These are phyloP conservation scores for Alca torda DNA, from an alignment of 2,797 vertebrate species.

Conservation along the genomic window DNA sequence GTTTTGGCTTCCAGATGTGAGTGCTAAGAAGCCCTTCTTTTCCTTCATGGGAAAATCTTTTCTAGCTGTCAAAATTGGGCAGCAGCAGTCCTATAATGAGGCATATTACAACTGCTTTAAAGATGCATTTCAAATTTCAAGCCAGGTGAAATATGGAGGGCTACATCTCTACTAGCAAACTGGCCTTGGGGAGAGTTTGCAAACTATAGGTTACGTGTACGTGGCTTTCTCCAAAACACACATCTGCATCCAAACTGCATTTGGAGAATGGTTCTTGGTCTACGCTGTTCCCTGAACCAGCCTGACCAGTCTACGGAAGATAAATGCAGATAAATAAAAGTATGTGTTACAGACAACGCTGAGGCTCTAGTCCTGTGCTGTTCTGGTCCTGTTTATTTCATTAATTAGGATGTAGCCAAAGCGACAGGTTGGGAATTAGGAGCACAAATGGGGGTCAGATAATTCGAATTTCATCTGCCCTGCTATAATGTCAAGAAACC, in stretches of 20 bases:
- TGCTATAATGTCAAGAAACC: neutral
- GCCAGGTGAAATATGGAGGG: neutral
- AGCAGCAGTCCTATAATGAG: neutral
- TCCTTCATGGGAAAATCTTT: neutral
- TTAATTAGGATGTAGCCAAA: neutral
- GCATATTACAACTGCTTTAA: neutral
- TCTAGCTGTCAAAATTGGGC: neutral
- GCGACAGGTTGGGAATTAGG: neutral
- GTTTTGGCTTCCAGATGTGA: neutral
- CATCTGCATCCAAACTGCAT: fast-evolving
- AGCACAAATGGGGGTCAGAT: neutral
- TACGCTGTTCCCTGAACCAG: neutral
- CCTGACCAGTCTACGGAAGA: neutral
- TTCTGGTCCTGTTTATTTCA: neutral
- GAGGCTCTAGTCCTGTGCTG: neutral
- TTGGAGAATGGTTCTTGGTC: neutral
- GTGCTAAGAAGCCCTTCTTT: neutral
- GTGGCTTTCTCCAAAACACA: neutral
- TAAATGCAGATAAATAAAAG: neutral
- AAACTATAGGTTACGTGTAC: neutral
- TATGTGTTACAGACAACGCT: fast-evolving
- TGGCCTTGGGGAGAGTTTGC: neutral
- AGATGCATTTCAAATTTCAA: neutral
- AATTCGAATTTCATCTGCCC: neutral
- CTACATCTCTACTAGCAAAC: neutral